Percentiles rank a stretch among this genome's conserved stretches.
Conservation (phyloP, 2,113 vertebrate genomes). For the Amphiprion ocellaris region DNA sequence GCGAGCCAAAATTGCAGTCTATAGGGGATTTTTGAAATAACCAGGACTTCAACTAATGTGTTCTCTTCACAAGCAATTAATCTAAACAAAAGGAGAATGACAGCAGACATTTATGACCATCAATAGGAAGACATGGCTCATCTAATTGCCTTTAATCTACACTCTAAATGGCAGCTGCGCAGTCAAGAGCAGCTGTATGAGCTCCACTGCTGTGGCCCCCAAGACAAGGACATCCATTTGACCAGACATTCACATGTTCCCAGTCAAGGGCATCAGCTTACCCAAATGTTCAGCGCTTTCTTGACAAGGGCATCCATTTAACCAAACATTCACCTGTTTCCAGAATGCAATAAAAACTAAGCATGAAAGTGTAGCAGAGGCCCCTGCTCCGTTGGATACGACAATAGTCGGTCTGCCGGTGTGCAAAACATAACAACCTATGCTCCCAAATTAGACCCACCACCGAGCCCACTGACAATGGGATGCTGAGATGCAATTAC, state of each 20-base stretch:
- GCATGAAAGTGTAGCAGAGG: slow-evolving; percentile 42
- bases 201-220: slow-evolving; percentile 2
- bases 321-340: slow-evolving; percentile 51
- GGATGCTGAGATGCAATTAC: slow-evolving; percentile 78
- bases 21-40: neutral
- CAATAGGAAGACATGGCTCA: slow-evolving; percentile 16
- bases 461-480: slow-evolving; percentile 72
- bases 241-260: slow-evolving; percentile 26
- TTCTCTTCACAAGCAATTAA: slow-evolving; percentile 30
- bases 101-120: slow-evolving; percentile 18
- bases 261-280: slow-evolving; percentile 23
- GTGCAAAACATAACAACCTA: slow-evolving; percentile 66
- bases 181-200: slow-evolving; percentile 21
- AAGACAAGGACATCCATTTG: slow-evolving; percentile 30
- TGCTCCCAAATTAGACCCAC: slow-evolving; percentile 72
- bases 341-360: slow-evolving; percentile 50
- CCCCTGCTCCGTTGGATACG: slow-evolving; percentile 43
- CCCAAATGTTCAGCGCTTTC: slow-evolving; percentile 26
- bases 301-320: slow-evolving; percentile 36
- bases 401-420: slow-evolving; percentile 58
- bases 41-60: slow-evolving; percentile 1
- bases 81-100: slow-evolving; percentile 27
- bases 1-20: neutral
- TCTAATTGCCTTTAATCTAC: slow-evolving; percentile 23
- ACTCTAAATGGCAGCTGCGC: slow-evolving; percentile 13